phyloP scores from a whole-genome alignment of 2,797 vertebrate genomes.

The Benthosema pterotum region DNA sequence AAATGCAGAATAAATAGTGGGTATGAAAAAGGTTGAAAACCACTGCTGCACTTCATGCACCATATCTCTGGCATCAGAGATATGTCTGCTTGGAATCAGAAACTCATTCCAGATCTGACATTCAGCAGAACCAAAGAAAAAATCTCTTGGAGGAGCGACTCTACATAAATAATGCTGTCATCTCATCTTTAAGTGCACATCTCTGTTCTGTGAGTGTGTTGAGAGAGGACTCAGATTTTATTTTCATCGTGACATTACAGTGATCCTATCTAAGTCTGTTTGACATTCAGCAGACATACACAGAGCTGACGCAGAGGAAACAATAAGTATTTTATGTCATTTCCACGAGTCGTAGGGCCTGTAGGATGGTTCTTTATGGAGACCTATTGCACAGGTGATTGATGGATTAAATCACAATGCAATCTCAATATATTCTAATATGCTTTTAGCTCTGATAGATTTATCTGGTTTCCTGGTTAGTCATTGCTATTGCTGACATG shows the following conservation, averaged over 20 bases:
- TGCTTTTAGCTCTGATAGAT: no score
- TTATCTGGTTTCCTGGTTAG: no score
- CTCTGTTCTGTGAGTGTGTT: no score
- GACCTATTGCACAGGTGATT: no score
- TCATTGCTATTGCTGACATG: no score
- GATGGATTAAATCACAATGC: no score
- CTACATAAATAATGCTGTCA: neutral
- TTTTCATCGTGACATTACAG: no score
- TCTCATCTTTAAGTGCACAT: conserved; percentile 1
- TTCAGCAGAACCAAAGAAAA: conserved; percentile 13
- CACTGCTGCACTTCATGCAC: neutral
- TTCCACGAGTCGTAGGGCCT: neutral
- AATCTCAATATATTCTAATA: no score
- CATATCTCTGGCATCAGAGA: neutral
- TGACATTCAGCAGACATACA: neutral
- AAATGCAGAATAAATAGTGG: no score
- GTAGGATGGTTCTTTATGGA: neutral
- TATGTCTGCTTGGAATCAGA: conserved; percentile 1
- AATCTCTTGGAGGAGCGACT: neutral
- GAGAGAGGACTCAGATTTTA: no score
- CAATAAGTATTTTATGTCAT: neutral
- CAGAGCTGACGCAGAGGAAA: neutral
- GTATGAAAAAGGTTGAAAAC: no score
- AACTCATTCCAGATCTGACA: neutral
- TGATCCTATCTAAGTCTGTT: neutral